Evolutionary conservation across 2,113 vertebrate species (phyloP).

Genomic region (Hippolais icterina): DNA sequence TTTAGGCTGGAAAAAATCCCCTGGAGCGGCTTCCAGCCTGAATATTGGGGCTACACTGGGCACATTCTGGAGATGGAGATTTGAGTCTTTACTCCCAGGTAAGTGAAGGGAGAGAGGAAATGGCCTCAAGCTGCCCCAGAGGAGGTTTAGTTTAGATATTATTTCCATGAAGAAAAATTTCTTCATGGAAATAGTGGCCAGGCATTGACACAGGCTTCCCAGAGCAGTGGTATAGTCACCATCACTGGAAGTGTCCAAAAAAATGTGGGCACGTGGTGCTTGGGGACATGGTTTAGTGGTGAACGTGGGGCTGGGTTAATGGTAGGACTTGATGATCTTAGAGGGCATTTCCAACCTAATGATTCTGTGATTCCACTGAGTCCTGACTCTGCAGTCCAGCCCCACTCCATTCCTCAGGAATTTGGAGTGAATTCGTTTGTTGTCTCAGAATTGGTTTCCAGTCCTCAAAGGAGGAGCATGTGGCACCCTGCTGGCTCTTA

Average conservation of each 20-base stretch:
- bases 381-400: neutral
- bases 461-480: neutral
- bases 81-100: neutral
- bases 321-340: too few species aligned
- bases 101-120: neutral
- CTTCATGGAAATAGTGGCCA: neutral
- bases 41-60: neutral
- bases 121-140: neutral
- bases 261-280: rapidly evolving
- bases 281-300: neutral
- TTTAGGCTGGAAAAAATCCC: neutral
- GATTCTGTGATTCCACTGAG: neutral
- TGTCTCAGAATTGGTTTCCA: neutral
- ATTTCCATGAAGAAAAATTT: neutral
- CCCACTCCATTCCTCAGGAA: neutral
- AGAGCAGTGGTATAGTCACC: neutral
- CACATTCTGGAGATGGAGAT: neutral
- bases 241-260: neutral
- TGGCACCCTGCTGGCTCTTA: neutral
- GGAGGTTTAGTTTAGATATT: neutral
- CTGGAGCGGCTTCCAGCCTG: neutral
- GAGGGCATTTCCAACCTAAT: neutral
- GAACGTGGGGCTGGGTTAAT: rapidly evolving
- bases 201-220: neutral
- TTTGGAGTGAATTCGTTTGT: neutral